Percentiles rank a stretch among this genome's conserved stretches.
These are phyloP conservation scores for Acleris cristana DNA, from an alignment of 2,888 invertebrate species.

Conservation along the genomic window DNA sequence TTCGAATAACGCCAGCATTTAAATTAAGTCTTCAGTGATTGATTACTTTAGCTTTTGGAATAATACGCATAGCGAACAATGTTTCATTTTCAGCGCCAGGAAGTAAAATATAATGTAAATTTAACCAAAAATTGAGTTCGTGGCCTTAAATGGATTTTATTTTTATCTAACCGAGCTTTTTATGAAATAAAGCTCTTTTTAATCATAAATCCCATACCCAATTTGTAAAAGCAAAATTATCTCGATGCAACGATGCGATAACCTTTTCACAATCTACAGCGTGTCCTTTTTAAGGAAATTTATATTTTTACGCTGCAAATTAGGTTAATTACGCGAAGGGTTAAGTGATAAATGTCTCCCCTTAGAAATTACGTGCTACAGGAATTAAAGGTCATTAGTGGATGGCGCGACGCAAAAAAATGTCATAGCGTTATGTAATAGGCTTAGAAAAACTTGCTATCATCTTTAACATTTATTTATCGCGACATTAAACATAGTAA, in stretches of 20 bases:
- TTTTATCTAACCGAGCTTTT: background rate
- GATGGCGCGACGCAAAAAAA: conserved; percentile 60
- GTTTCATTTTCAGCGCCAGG: no score
- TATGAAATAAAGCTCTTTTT: background rate
- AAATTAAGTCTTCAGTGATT: no score
- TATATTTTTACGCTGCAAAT: conserved; percentile 55
- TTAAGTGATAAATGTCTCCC: conserved; percentile 67
- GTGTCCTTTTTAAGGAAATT: conserved; percentile 32
- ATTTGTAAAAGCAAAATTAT: conserved; percentile 32
- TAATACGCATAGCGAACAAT: no score
- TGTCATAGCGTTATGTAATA: conserved; percentile 43
- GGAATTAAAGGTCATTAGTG: conserved; percentile 62
- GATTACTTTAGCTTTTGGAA: no score
- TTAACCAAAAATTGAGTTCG: no score
- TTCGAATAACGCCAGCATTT: no score
- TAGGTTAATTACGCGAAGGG: conserved; percentile 67
- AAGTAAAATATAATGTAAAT: no score
- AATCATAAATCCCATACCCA: conserved; percentile 4
- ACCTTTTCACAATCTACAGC: conserved; percentile 35
- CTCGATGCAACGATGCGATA: conserved; percentile 26
- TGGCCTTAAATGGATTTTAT: no score
- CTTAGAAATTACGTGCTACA: conserved; percentile 68
- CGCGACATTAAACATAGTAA: no score
- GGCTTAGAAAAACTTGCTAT: no score
- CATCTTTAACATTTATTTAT: no score